phyloP scores from a whole-genome alignment of 2,113 vertebrate genomes.

The Motacilla tschutschensis region DNA sequence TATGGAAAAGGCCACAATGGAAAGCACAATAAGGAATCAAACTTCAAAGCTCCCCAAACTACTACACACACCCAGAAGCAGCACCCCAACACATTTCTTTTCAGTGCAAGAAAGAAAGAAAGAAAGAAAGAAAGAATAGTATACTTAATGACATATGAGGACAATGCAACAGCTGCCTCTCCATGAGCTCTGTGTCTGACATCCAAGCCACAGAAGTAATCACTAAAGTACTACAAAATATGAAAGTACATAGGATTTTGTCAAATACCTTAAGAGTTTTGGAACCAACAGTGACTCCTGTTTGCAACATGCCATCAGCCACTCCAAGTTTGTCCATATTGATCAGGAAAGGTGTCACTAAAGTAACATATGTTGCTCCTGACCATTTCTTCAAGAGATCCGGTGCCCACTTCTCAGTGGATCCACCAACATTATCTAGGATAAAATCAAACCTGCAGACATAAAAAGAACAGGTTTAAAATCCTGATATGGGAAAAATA shows the following conservation, averaged over 20 bases:
- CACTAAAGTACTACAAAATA: neutral
- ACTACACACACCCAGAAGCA: neutral
- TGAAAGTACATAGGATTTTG: neutral
- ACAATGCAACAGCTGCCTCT: neutral
- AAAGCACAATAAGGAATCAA: neutral
- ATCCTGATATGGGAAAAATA: neutral
- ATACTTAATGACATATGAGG: neutral
- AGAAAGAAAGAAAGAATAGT: neutral
- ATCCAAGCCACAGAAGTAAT: neutral
- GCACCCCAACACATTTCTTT: neutral
- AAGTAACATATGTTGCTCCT: conserved; percentile 89
- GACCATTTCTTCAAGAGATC: conserved; percentile 89
- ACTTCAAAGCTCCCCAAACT: conserved; percentile 19
- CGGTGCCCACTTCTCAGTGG: conserved; percentile 87
- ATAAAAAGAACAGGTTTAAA: neutral
- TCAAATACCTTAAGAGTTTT: conserved; percentile 86
- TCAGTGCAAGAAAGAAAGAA: neutral
- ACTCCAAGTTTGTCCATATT: conserved; percentile 90
- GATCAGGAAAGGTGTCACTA: conserved; percentile 91
- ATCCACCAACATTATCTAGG: conserved; percentile 91
- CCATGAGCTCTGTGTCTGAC: neutral
- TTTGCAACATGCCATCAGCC: conserved; percentile 92
- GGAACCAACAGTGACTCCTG: conserved; percentile 79
- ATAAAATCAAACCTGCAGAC: conserved; percentile 85
- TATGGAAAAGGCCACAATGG: neutral